Base-by-base conservation (phyloP, 23 tunicate species). In the Botrylloides violaceus region DNA sequence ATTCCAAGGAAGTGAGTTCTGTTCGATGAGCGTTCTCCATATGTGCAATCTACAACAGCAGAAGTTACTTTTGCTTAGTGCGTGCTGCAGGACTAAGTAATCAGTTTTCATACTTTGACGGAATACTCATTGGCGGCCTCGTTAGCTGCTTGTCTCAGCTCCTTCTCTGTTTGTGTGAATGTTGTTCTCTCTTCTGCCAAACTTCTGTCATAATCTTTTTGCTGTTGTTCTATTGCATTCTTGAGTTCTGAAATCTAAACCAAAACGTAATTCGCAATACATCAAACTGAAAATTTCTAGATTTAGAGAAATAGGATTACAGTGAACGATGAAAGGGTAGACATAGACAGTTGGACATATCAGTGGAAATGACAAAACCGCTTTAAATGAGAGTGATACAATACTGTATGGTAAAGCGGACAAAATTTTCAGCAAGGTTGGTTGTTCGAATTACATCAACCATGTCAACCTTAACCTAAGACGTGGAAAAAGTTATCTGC, bases 161-260 rank as follows among this genome's bases (percentile, higher is more conserved):
- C 66, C 49, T 84, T 75, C 63, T 87, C 95, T 1, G 28, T 56
- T 33, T 80, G 72, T 71, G 85, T 56, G 77, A 80, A 32, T 27
- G 75, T 80, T 21, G 78, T 23, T 61, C 58, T 35, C 56, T 76
- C 71, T 18, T 78, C 95, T 3, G 72, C 86, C 38, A 80, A 35
- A 24, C 49, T 49, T 30, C 85, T 84, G 33, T 87, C 86, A 27
- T 62, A 58, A 19, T 80, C 86, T 58, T 57, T 68, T 32, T 84
- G 79, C 59, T 75, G 79, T 18, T 61, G 34, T 26, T 87, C 95
- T 27, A 80, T 59, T 26, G 75, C 49, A 18, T 66, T 34, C 35
- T 76, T 70, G 79, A 87, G 23, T 32, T 87, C 95, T 23, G 81
- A 83, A 58, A 87, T 80, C 95, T 87, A 72, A 1, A 56, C 27